Evolutionary conservation across 2,113 vertebrate species (phyloP).

Genomic region (Oceanodroma tethys): DNA sequence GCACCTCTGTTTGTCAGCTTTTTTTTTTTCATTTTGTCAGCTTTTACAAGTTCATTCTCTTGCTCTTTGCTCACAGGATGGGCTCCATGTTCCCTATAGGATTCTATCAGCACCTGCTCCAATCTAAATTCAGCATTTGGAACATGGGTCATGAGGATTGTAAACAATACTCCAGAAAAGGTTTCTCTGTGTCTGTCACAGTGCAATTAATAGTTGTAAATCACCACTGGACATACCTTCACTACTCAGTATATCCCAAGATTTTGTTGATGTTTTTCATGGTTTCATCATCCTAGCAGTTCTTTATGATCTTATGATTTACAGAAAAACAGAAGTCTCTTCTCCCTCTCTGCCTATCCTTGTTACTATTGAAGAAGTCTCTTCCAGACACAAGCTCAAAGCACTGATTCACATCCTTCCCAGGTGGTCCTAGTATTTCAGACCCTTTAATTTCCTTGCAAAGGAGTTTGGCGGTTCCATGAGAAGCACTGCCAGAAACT

Average conservation of each 20-base stretch:
- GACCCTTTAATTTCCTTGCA: conserved; percentile 20
- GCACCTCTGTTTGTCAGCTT: not conserved
- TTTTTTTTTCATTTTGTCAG: not conserved
- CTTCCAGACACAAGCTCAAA: not conserved
- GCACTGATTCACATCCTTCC: not conserved
- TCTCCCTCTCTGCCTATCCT: not conserved
- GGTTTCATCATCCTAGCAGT: not conserved
- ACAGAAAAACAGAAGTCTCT: not conserved
- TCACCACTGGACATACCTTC: not conserved
- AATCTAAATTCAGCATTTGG: not conserved
- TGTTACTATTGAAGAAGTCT: not conserved
- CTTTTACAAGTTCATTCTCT: not conserved
- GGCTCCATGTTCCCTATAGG: not conserved
- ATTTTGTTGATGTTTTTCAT: not conserved
- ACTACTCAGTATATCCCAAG: not conserved
- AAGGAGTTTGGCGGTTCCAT: not conserved
- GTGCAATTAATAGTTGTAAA: not conserved
- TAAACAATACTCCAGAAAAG: not conserved
- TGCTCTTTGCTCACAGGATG: not conserved
- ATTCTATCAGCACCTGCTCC: not conserved
- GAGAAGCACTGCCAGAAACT: not conserved
- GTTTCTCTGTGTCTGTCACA: not conserved
- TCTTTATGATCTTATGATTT: not conserved
- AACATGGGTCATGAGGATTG: not conserved
- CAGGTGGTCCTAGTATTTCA: not conserved